These are phyloP conservation scores for Actinia tenebrosa DNA, from an alignment of 64 coral and sea anemone genomes.

Conservation along the genomic window DNA sequence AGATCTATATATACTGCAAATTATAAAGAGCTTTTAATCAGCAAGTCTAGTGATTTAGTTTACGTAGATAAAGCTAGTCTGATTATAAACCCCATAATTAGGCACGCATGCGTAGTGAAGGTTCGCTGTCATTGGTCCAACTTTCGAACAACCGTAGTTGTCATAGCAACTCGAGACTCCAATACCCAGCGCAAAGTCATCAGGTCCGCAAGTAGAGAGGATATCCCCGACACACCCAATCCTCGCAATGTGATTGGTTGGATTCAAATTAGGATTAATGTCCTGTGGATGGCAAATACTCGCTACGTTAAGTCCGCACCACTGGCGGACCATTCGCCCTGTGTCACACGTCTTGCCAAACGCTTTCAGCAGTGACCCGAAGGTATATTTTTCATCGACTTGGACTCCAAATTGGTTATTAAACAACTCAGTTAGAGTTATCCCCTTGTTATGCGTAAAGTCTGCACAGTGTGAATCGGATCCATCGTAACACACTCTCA, in stretches of 20 bases:
- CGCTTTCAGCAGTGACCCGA: conserved; percentile 53
- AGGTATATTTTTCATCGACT: conserved; percentile 72
- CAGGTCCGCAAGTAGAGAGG: conserved; percentile 72
- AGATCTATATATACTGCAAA: no score
- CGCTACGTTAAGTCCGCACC: conserved; percentile 90
- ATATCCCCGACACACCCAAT: conserved; percentile 90
- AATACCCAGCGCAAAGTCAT: conserved; percentile 82
- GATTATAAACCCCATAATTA: conserved; percentile 77
- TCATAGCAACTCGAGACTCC: conserved; percentile 87
- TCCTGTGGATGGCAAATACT: conserved; percentile 87
- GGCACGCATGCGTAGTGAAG: conserved; percentile 80
- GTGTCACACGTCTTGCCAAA: conserved; percentile 79
- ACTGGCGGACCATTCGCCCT: conserved; percentile 63
- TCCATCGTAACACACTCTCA: conserved; percentile 79
- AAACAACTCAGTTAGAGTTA: conserved; percentile 81
- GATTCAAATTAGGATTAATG: conserved; percentile 87
- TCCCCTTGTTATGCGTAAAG: conserved; percentile 77
- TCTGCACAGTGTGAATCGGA: conserved; percentile 68
- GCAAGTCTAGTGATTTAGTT: background rate
- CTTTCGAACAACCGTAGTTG: conserved; percentile 79
- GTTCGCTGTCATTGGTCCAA: conserved; percentile 75
- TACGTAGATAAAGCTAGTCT: conserved; percentile 76
- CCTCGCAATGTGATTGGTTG: conserved; percentile 88
- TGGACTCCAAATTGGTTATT: conserved; percentile 93
- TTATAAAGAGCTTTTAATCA: background rate